Base-by-base conservation (phyloP, 92 coral and sea anemone species). In the Siderastrea radians region DNA sequence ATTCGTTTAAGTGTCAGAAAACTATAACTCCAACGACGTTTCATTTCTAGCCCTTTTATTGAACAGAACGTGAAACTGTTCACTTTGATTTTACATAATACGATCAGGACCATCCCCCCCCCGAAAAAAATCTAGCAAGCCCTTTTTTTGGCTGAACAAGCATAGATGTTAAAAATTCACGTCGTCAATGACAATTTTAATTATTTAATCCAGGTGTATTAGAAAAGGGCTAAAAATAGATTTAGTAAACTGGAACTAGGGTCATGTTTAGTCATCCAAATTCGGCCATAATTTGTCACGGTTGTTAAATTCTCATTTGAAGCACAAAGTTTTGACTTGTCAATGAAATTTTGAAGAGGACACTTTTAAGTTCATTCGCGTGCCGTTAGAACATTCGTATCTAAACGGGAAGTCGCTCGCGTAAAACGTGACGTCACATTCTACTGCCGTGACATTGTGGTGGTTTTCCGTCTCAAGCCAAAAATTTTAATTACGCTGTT, bases 381-480 rank as follows among this genome's bases (percentile, higher is more conserved):
- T 26, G 17, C 66, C 38, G 43, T 61, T 14, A 61, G 6, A 53
- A 53, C 57, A 53, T 53, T 53, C 5, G 10, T 14, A 61, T 52
- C 8, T 6, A 1, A 57, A 44, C 68, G 48, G 81, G 68, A 77
- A 57, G 38, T 77, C 53, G 61, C 6, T 77, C 68, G 46, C 5
- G 19, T 8, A 26, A 26, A 26, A 43, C 50, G 68, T 55, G 81
- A 77, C 81, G 81, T 77, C 81, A 77, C n/a, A 6, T 47, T 57
- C 1, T 13, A 45, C 15, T 44, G 3, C 15, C 16, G 62, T 74
- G 62, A 74, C 78, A 26, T 70, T 70, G 73, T 72, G 77, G 45
- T n/a, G 53, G 43, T 15, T 59, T 77, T 38, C 68, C 81, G 13
- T 77, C 38, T 14, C 12, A 57, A 7, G 17, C 81, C 68, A 26